phyloP scores from a whole-genome alignment of 2,797 vertebrate genomes.

The Apogon talboti region DNA sequence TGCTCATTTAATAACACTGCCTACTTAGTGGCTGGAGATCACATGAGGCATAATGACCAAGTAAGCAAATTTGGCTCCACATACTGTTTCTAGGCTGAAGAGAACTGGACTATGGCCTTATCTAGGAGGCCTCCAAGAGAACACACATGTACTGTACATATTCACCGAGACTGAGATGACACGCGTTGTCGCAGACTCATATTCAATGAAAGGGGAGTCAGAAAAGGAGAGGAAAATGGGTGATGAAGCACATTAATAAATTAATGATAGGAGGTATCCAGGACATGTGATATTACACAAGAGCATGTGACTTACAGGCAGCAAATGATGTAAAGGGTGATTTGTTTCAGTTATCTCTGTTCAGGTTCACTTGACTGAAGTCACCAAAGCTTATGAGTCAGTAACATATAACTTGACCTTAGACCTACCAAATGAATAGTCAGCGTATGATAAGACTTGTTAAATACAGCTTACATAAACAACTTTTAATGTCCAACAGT shows the following conservation, averaged over 20 bases:
- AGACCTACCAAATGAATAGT: neutral
- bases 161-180: neutral
- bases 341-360: constrained; percentile 7
- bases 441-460: neutral
- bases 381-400: neutral
- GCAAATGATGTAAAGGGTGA: constrained; percentile 28
- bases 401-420: constrained; percentile 26
- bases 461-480: neutral
- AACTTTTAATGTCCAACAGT: constrained; percentile 4
- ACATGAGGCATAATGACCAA: constrained; percentile 14
- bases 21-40: constrained; percentile 2
- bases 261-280: constrained; percentile 47
- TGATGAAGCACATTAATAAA: constrained; percentile 45
- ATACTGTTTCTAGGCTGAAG: constrained; percentile 3
- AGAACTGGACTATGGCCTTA: constrained; percentile 16
- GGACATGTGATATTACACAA: constrained; percentile 48
- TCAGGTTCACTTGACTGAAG: constrained; percentile 14
- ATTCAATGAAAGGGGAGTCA: constrained; percentile 18
- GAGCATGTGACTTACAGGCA: constrained; percentile 46
- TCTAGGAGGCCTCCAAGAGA: constrained; percentile 6
- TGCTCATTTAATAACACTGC: neutral
- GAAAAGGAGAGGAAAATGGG: constrained; percentile 1
- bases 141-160: neutral
- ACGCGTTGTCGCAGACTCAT: constrained; percentile 7
- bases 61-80: neutral